Percentiles rank a stretch among this genome's conserved stretches.
Conservation (phyloP, 2,797 vertebrate species). For the Thalassophryne amazonica region DNA sequence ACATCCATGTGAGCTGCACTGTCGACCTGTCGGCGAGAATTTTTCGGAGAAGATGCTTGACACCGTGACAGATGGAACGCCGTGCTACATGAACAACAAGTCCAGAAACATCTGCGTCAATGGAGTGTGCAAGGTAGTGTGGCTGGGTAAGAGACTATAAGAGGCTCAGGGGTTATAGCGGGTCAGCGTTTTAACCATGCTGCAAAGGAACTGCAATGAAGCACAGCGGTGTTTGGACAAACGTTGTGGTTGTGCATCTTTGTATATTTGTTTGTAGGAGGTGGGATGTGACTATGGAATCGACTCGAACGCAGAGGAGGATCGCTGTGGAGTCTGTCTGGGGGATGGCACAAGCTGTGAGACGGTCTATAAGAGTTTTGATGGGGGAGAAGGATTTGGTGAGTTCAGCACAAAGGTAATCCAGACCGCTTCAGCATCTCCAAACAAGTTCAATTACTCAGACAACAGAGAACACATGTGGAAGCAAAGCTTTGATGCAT, state of each 20-base stretch:
- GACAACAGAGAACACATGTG: slow-evolving; percentile 5
- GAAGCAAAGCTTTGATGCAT: slow-evolving; percentile 25
- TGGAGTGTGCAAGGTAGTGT: slow-evolving; percentile 98
- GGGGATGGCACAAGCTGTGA: slow-evolving; percentile 90
- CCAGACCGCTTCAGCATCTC: slow-evolving; percentile 24
- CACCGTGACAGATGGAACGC: slow-evolving; percentile 91
- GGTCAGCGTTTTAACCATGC: slow-evolving; percentile 6
- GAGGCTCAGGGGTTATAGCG: slow-evolving; percentile 13
- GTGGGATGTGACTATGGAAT: slow-evolving; percentile 96
- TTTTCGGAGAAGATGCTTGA: slow-evolving; percentile 97
- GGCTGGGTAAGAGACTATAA: slow-evolving; percentile 84
- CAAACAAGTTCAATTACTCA: slow-evolving; percentile 6
- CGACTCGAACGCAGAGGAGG: slow-evolving; percentile 92
- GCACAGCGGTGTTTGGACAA: no score
- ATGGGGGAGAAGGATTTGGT: slow-evolving; percentile 90
- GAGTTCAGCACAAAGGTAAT: slow-evolving; percentile 35
- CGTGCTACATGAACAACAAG: slow-evolving; percentile 89
- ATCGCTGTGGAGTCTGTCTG: slow-evolving; percentile 92
- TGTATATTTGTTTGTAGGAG: slow-evolving; percentile 66
- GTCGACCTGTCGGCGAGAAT: slow-evolving; percentile 81
- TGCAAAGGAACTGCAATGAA: slow-evolving; percentile 20
- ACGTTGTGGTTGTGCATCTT: slow-evolving; percentile 13
- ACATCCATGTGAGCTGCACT: slow-evolving; percentile 91
- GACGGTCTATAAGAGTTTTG: slow-evolving; percentile 85
- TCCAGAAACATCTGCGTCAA: slow-evolving; percentile 94